Base-by-base conservation (phyloP, 1,140 invertebrate genomes). In the Acromyrmex echinatior region DNA sequence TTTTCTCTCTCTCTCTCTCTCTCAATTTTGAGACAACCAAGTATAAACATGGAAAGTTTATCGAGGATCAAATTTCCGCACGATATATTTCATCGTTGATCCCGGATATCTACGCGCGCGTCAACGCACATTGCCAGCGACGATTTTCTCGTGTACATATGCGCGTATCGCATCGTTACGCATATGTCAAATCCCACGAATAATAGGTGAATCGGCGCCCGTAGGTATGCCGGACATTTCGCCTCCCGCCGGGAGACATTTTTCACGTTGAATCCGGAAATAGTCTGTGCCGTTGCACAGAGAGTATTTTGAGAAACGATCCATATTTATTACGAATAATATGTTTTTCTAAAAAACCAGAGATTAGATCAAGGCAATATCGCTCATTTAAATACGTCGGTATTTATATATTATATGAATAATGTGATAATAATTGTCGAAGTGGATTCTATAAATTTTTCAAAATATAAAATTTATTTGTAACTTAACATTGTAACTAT, bases 161-260 rank as follows among this genome's bases (percentile, higher is more conserved):
- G n/a, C 70, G 5, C 56, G 28, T 70, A 70, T 70, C 56, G 31
- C 56, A 1, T 74, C 35, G 80, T 82, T 82, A 74, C 80, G 68
- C 80, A 18, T 82, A 82, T 49, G 80, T 84, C 80, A 84, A 84
- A 84, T 84, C 80, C 70, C 25, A 84, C 70, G 70, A 84, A 76
- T 84, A 84, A 84, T 84, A 84, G 68, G 70, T 49, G 53, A 74
- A 84, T 84, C 80, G 80, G 39, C n/a, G 45, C 39, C 39, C 35
- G 25, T 74, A 82, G 70, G 71, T 51, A 74, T 25, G 74, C 31
- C 39, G 80, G 56, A 82, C 56, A 70, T 71, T 31, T 74, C 56
- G 80, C 28, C 18, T 62, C 25, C 80, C n/a, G 21, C 6, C 68
- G 58, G 28, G 51, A 71, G 65, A 74, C 45, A 84, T 84, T 84